Evolutionary conservation across 2,797 vertebrate species (phyloP), one percentile per base, ranked within the genome.

Genomic region (Falco cherrug): DNA sequence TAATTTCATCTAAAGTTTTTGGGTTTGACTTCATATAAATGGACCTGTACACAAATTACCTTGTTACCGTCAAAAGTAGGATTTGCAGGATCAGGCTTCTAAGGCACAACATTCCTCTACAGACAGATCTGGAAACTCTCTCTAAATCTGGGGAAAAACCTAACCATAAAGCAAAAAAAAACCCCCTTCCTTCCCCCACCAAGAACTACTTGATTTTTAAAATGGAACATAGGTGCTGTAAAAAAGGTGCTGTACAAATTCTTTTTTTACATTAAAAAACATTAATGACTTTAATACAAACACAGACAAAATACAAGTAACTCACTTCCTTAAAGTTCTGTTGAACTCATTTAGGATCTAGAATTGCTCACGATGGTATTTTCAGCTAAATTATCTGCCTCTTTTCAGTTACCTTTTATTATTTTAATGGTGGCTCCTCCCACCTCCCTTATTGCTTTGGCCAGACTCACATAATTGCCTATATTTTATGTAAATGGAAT

Each of bases 401-500:
- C 76, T 84, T 79, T 92, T 93, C 79, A 61, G 78, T 78, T 54
- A 74, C 53, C 75, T 56, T 93, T 92, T 94, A 69, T 94, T 90
- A 89, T 80, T 91, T 84, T 77, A 82, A 83, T 54, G 33, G 53
- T 50, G 39, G 43, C 21, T 84, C 15, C 86, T 88, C 83, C 83
- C 11, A 39, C 67, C 48, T 79, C 67, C 60, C 53, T 84, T 41
- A 57, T 63, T 84, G 50, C 92, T 91, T 83, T 80, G 68, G 79
- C 35, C 17, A 9, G n/a, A 20, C 67, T 94, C 78, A 65, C 73
- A 63, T 91, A 97, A 93, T 97, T 96, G 96, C 96, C 78, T 95
- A 51, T 88, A 95, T 97, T 94, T 95, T 96, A 97, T 94, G 86
- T 97, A 97, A 98, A 98, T 98, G 90, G 89, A 86, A 97, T 93